phyloP scores from a whole-genome alignment of 2,113 vertebrate genomes.

The Sapajus apella region DNA sequence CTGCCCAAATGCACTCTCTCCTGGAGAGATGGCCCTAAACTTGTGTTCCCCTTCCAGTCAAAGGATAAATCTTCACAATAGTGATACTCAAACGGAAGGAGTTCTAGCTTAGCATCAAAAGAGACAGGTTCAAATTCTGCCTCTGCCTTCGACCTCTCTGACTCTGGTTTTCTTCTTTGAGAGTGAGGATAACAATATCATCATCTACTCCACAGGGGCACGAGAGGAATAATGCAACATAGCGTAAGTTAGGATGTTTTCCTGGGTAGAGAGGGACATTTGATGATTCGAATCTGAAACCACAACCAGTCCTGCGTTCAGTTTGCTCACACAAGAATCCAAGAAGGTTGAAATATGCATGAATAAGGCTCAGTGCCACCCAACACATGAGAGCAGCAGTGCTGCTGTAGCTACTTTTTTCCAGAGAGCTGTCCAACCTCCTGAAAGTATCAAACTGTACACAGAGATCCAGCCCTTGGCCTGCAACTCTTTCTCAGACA shows the following conservation, averaged over 20 bases:
- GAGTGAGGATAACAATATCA: background rate
- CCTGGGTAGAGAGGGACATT: background rate
- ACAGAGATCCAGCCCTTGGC: background rate
- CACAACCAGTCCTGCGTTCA: background rate
- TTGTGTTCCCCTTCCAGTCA: background rate
- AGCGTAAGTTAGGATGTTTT: background rate
- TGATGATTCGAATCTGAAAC: background rate
- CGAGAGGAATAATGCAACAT: background rate
- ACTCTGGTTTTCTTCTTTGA: background rate
- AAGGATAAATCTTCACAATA: background rate
- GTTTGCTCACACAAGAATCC: background rate
- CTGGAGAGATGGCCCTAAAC: background rate
- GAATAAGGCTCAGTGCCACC: background rate
- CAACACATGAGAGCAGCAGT: background rate
- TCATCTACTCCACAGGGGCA: background rate
- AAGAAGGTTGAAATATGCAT: background rate
- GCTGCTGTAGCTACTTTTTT: fast-evolving
- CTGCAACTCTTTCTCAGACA: background rate
- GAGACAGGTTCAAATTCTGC: background rate
- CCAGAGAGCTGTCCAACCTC: background rate
- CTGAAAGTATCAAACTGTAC: background rate
- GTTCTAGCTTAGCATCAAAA: background rate
- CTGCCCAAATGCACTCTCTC: background rate
- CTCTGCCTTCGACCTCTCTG: background rate
- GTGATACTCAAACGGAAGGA: background rate